Evolutionary conservation across 2,797 vertebrate species (phyloP).

Genomic region (Myotis planiceps): DNA sequence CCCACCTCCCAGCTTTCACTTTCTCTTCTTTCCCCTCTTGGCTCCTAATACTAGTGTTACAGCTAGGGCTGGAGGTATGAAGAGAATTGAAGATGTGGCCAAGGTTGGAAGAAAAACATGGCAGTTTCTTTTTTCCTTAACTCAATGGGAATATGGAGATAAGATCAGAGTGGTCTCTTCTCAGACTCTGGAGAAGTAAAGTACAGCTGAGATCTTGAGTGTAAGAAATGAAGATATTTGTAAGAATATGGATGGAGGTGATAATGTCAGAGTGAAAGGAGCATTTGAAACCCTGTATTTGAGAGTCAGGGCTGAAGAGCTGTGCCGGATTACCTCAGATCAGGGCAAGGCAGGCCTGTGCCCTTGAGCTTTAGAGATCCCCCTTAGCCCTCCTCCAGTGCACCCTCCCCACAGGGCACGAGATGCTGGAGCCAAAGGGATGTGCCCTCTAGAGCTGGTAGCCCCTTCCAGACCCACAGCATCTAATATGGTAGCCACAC

Average conservation of each 20-base stretch:
- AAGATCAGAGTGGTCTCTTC: background rate
- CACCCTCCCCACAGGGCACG: background rate
- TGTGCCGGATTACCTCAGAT: background rate
- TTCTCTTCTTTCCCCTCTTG: background rate
- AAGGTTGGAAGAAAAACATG: background rate
- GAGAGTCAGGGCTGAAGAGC: background rate
- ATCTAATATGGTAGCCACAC: background rate
- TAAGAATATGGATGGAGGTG: background rate
- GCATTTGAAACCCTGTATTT: background rate
- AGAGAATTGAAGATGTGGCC: background rate
- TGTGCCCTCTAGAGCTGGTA: background rate
- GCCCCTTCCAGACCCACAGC: background rate
- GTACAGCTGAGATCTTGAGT: background rate
- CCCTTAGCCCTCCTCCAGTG: background rate
- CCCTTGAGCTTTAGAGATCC: background rate
- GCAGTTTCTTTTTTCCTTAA: background rate
- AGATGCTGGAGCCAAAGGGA: background rate
- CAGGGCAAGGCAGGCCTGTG: no score
- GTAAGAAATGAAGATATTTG: background rate
- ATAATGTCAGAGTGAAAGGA: background rate
- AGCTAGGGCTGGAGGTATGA: background rate
- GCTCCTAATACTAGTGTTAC: background rate
- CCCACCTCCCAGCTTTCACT: background rate
- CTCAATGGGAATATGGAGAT: background rate
- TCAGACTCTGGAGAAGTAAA: background rate